Base-by-base conservation (phyloP, 2,888 invertebrate genomes). In the Craniophora ligustri region DNA sequence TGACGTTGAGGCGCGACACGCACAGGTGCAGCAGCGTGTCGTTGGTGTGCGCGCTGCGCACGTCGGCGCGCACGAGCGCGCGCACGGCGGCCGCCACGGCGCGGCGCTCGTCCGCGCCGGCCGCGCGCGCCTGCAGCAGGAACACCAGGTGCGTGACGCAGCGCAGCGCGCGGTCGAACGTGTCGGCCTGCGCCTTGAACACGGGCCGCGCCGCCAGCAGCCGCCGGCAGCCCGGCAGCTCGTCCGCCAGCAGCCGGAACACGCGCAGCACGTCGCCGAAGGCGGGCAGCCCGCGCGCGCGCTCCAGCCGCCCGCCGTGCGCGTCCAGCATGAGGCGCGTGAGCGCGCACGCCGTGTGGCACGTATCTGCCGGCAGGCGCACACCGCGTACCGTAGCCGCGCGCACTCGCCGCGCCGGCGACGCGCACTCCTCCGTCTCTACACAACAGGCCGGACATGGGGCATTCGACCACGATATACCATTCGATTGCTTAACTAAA, bases 21-120 rank as follows among this genome's bases (percentile, higher is more conserved):
- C 96, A 96, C 67, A 98, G 94, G 92, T 98, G 98, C 57, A 98
- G 94, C 64, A 98, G 93, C n/a, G 97, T 95, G 85, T 98, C 97
- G 57, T 96, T 96, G 51, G 95, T 94, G 76, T 93, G 94, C 6
- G 95, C 95, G 73, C 96, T 96, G 63, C 95, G 95, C 45, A 96
- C 95, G 87, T 96, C 95, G 57, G 93, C 87, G 46, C 92, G 94
- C 19, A 96, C 94, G 44, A 96, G 89, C 67, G 19, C 81, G 75
- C 94, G 42, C 86, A 72, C 68, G 41, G 63, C 67, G n/a, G 10
- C 95, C 92, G 36, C 95, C 86, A 82, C 79, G 57, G 91, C 47
- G 95, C 86, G 83, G 77, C 61, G 53, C 45, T 49, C 50, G 62
- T 53, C 48, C 88, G 2, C 93, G 90, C 59, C 87, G 87, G 40